Evolutionary conservation across 1,140 invertebrate species (phyloP), one percentile per base, ranked within the genome.

Genomic region (Macrosteles quadrilineatus): DNA sequence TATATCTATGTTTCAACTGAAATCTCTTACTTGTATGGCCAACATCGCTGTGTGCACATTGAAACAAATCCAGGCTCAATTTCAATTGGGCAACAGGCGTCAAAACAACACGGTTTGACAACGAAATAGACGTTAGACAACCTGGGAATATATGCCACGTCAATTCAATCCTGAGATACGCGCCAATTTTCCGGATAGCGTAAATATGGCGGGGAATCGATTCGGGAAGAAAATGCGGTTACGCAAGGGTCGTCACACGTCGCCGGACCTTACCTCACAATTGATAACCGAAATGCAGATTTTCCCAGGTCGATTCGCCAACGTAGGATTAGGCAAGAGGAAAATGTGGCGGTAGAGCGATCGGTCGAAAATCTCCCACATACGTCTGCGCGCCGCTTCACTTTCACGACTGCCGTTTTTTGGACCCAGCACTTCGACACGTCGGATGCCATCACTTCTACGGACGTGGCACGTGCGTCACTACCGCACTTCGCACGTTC

Each of bases 201-300:
- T 12, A 59, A 29, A 29, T 29, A 27, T 29, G 55, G 55, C 55
- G 55, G 23, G 27, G 27, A 59, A 59, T 59, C 55, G 55, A 59
- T 59, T 59, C 25, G 55, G 25, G 27, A 59, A 59, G 55, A 59
- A 59, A 59, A 59, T 30, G 55, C 25, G 27, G 55, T 59, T 59
- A 25, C 55, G 27, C 55, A 59, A 59, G 55, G 55, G 55, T 59
- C 55, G 55, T 27, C 55, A 59, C 55, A 59, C n/a, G 55, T 25
- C 25, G 9, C 21, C 14, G 6, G 55, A 4, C 55, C 55, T 59
- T 59, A 59, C 55, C 55, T 59, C 55, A 59, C 55, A 50, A 59
- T 59, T 59, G 55, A 59, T 59, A 59, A 59, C 55, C 55, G 55
- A 59, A 59, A 59, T 59, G 21, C 55, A 27, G 55, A 59, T 59